A percentile compares a stretch with the other conserved stretches of the same genome.
phyloP scores from a whole-genome alignment of 2,113 vertebrate species.

The Oryzias woworae region DNA sequence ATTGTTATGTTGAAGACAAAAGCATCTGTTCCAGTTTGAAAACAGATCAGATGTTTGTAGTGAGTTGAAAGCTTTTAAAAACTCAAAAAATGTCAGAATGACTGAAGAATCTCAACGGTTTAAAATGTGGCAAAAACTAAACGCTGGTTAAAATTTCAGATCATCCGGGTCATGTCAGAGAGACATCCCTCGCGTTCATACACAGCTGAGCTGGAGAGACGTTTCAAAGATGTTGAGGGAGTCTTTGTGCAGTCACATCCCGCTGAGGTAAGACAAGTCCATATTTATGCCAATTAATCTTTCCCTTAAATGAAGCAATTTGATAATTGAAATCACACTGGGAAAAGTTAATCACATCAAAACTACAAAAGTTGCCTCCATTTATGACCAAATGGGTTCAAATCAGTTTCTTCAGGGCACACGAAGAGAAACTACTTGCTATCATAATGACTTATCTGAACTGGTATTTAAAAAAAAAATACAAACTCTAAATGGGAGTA shows the following conservation, averaged over 20 bases:
- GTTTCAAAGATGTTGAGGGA: conserved; percentile 68
- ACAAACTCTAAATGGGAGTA: neutral
- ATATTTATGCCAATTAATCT: neutral
- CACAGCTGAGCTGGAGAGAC: conserved; percentile 71
- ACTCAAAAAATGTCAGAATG: neutral
- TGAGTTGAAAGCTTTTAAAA: no score
- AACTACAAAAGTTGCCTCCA: neutral
- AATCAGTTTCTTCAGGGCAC: neutral
- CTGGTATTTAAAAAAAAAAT: neutral
- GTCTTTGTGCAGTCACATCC: conserved; percentile 66
- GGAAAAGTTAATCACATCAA: conserved; percentile 1
- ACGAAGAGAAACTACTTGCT: neutral
- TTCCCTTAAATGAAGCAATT: conserved; percentile 9
- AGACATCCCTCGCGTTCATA: conserved; percentile 83
- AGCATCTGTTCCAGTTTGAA: no score
- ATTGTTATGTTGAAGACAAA: no score
- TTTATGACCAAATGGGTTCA: neutral
- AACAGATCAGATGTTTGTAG: no score
- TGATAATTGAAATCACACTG: conserved; percentile 18
- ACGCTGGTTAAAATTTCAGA: conserved; percentile 36
- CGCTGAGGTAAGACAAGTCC: conserved; percentile 54
- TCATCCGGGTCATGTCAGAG: conserved; percentile 77
- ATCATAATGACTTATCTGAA: neutral
- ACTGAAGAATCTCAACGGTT: neutral
- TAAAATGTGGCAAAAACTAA: neutral